Evolutionary conservation across 2,888 invertebrate genomes (phyloP), one percentile per base, ranked within the genome.

Genomic region (Sipha maydis): DNA sequence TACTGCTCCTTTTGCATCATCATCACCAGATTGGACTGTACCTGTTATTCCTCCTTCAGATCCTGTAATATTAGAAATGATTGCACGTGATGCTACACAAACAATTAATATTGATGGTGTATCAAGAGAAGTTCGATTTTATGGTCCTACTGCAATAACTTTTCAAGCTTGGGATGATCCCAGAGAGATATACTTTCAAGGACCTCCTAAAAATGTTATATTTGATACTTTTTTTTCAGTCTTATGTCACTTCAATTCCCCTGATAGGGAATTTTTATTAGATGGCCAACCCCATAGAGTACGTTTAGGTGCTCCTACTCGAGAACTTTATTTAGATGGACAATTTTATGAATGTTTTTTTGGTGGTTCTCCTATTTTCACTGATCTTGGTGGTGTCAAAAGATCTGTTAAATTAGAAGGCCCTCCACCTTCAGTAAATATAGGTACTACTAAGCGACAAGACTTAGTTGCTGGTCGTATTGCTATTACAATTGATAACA

Each of bases 291-390:
- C 94, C 8, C 96, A 96, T 89, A 94, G 95, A 90, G 95, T 99
- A 69, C 94, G 96, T 90, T 95, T 98, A 90, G 99, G 99, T 28
- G 97, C 97, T 21, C 98, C 98, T 0, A 97, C 98, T 0, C 94
- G 98, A 85, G 98, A 99, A 91, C 93, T 99, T 67, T 97, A 95
- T 91, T 95, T 99, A 80, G 97, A 99, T 91, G 96, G 96, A 17
- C 93, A 95, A 89, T 96, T 97, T 93, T 98, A 95, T 92, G 98
- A 98, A 91, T 97, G 97, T 91, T 96, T 96, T 92, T 99, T 99
- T 92, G 97, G 97, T 61, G 98, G 97, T 1, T 95, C 96, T 78
- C 95, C 97, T 0, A 95, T 98, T 19, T 95, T 96, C 76, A 93
- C 99, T 69, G 95, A 95, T 2, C 94, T 98, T 61, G 95, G 96